Evolutionary conservation across 2,113 vertebrate genomes (phyloP).

Genomic region (Solenodon paradoxus): DNA sequence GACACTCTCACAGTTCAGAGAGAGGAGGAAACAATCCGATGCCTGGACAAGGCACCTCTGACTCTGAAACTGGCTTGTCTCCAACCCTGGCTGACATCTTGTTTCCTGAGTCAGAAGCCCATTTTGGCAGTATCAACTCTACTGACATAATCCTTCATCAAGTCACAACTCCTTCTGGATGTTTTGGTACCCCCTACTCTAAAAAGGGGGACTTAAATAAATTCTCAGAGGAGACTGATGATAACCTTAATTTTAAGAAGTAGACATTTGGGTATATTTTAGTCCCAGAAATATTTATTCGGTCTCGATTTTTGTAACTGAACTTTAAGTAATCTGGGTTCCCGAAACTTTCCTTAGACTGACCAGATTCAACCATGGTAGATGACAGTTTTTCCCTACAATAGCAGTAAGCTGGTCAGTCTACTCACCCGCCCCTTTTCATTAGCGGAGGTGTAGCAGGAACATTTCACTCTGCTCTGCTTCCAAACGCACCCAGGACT

Average conservation of each 20-base stretch:
- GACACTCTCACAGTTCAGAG: neutral
- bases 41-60: neutral
- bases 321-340: neutral
- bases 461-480: constrained; percentile 12
- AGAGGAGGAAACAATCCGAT: neutral
- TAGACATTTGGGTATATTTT: neutral
- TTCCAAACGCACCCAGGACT: neutral
- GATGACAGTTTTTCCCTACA: neutral
- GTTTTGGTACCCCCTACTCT: neutral
- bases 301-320: neutral
- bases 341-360: neutral
- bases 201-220: neutral
- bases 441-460: neutral
- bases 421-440: neutral
- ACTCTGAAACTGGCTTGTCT: neutral
- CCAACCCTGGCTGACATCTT: neutral
- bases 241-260: neutral
- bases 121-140: neutral
- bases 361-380: neutral
- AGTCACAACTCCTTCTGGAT: neutral
- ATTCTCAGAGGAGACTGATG: neutral
- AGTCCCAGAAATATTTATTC: constrained; percentile 7
- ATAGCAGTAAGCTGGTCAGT: neutral
- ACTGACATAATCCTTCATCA: neutral
- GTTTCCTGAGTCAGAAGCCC: neutral